phyloP scores from a whole-genome alignment of 2,888 invertebrate species.

The Yponomeuta malinellus region DNA sequence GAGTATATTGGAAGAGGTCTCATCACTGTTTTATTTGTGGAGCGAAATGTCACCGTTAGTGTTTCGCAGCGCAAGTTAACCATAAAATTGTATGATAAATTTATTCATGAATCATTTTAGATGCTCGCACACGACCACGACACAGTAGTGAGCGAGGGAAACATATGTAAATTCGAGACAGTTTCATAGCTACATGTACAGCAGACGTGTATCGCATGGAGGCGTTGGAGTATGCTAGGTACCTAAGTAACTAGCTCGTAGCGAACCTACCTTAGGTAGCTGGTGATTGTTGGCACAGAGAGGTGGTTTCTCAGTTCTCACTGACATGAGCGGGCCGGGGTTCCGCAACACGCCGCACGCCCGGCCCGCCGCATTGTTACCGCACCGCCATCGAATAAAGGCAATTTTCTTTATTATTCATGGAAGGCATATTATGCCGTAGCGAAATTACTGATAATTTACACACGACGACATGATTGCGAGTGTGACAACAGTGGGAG shows the following conservation, averaged over 20 bases:
- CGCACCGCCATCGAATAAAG: slow-evolving; percentile 25
- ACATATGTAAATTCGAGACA: slow-evolving; percentile 72
- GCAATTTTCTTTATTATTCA: slow-evolving; percentile 2
- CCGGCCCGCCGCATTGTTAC: slow-evolving; percentile 45
- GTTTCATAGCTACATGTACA: slow-evolving; percentile 27
- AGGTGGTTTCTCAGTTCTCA: not conserved
- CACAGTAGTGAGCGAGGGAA: slow-evolving; percentile 35
- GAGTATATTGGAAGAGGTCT: slow-evolving; percentile 37
- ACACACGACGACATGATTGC: slow-evolving; percentile 9
- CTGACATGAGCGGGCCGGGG: slow-evolving; percentile 5
- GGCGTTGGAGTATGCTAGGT: not conserved
- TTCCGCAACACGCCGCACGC: slow-evolving; percentile 23
- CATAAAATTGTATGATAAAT: slow-evolving; percentile 69
- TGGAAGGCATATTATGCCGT: not conserved
- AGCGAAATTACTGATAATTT: slow-evolving; percentile 12
- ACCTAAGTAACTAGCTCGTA: not conserved
- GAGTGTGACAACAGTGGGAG: slow-evolving; percentile 16
- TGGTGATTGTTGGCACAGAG: slow-evolving; percentile 18
- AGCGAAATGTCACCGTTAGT: slow-evolving; percentile 36
- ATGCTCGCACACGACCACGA: slow-evolving; percentile 53
- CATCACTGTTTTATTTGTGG: slow-evolving; percentile 38
- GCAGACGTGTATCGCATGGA: slow-evolving; percentile 12
- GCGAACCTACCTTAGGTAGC: not conserved
- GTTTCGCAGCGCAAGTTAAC: slow-evolving; percentile 55
- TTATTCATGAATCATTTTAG: slow-evolving; percentile 73